Percentiles rank a stretch among this genome's conserved stretches.
Conservation (phyloP, 2,888 invertebrate genomes). For the Campaea margaritaria region DNA sequence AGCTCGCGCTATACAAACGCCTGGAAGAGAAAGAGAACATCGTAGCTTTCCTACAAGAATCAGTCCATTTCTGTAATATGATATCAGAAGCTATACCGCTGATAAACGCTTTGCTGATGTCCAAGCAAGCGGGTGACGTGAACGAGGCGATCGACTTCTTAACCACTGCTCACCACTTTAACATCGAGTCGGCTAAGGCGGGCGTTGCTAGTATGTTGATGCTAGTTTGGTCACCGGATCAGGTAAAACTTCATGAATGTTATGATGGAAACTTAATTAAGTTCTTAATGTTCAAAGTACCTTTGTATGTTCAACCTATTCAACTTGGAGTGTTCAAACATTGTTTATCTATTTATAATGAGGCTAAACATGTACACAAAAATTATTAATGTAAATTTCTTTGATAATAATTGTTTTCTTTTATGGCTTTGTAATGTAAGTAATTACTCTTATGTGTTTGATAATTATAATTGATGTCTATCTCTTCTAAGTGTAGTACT, state of each 20-base stretch:
- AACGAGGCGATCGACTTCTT: conserved; percentile 96
- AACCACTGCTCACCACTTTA: conserved; percentile 91
- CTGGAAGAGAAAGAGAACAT: conserved; percentile 86
- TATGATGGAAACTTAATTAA: no score
- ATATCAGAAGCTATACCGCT: conserved; percentile 79
- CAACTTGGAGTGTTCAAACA: no score
- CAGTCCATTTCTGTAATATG: conserved; percentile 81
- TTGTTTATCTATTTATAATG: no score
- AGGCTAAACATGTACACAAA: no score
- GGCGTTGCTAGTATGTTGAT: conserved; percentile 92
- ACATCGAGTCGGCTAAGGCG: conserved; percentile 88
- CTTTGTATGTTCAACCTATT: no score
- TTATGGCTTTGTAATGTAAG: no score
- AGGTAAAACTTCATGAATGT: conserved; percentile 64
- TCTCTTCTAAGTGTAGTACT: no score
- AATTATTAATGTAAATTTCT: no score
- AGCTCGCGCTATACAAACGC: conserved; percentile 78
- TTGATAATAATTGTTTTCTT: no score
- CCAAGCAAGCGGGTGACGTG: conserved; percentile 91
- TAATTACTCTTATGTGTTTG: no score
- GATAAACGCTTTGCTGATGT: conserved; percentile 90
- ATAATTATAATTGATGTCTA: no score
- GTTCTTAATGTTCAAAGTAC: no score
- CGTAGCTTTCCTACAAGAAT: conserved; percentile 90
- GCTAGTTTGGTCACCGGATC: conserved; percentile 93